Evolutionary conservation across 2,888 invertebrate genomes (phyloP).

Genomic region (Sympetrum striolatum): DNA sequence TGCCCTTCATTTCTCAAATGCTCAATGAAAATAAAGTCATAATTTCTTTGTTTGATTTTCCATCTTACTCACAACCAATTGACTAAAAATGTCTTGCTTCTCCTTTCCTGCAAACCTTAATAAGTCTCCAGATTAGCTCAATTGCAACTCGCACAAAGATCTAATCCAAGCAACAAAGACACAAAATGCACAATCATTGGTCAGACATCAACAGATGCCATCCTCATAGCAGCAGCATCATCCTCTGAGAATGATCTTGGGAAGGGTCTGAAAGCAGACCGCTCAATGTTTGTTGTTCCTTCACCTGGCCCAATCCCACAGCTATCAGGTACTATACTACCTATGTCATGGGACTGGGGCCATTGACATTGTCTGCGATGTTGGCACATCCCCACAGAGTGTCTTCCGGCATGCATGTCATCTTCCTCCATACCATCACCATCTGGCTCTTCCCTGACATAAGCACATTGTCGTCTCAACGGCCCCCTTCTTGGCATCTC

Average conservation of each 20-base stretch:
- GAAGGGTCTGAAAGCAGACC: slow-evolving; percentile 35
- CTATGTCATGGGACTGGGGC: slow-evolving; percentile 18
- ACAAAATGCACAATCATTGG: slow-evolving; percentile 32
- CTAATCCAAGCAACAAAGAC: slow-evolving; percentile 7
- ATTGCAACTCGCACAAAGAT: not conserved
- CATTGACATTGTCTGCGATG: slow-evolving; percentile 11
- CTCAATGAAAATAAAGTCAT: slow-evolving; percentile 41
- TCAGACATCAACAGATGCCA: slow-evolving; percentile 44
- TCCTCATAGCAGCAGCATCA: slow-evolving; percentile 25
- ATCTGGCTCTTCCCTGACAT: slow-evolving; percentile 21
- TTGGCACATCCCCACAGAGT: slow-evolving; percentile 4
- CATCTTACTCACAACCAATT: not conserved
- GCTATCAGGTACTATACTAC: slow-evolving; percentile 14
- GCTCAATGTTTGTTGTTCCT: not conserved
- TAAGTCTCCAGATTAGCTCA: not conserved
- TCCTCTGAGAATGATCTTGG: slow-evolving; percentile 33
- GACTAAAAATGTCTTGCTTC: not conserved
- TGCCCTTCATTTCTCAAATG: not conserved
- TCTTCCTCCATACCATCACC: slow-evolving; percentile 33
- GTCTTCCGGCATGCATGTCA: not conserved
- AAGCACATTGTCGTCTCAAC: not conserved
- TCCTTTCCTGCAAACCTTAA: not conserved
- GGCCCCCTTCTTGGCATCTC: not conserved
- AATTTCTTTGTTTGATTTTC: slow-evolving; percentile 1
- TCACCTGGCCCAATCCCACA: slow-evolving; percentile 16